Base-by-base conservation (phyloP, 2,888 invertebrate genomes). In the Drosophila austrosaltans region DNA sequence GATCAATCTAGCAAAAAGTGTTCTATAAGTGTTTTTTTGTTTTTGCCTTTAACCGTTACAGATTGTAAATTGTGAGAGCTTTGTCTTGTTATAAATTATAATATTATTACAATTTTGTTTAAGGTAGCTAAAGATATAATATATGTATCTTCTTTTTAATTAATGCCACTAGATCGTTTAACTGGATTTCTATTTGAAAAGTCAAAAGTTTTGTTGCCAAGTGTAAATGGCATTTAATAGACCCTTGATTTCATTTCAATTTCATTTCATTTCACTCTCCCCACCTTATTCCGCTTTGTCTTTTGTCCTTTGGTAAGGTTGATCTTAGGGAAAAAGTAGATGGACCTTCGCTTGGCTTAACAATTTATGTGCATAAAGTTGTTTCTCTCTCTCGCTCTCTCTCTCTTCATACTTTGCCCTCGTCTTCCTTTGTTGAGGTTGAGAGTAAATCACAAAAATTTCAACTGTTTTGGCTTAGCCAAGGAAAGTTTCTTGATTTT, bases 401-500 rank as follows among this genome's bases (percentile, higher is more conserved):
- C 22, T 10, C 22, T 25, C 48, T 12, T 12, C 39, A 39, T 10
- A 3, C 44, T 48, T 48, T 48, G 25, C 22, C 48, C 10, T 48
- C 22, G 57, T 39, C 57, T 57, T 25, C 12, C 12, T 57, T 12
- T 25, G 48, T 48, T 25, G 22, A 48, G 25, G 39, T 57, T 57
- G 57, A 12, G 57, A 57, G 57, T 57, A 57, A 57, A 57, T 57
- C 57, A 48, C 48, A 57, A 57, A 57, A 39, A 57, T 39, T 57
- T 56, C 54, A 68, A 56, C 68, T 69, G 59, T 64, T 70, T 53
- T 53, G 68, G 42, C 66, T 54, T 39, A 39, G n/a, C 20, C 44
- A 22, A 30, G 48, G 53, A 28, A 57, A 39, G n/a, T 53, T 48
- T 25, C 62, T 22, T 36, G 12, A 53, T 25, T 53, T 67, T 25